Base-by-base conservation (phyloP, 92 coral and sea anemone species). In the Zoanthus sansibaricus region DNA sequence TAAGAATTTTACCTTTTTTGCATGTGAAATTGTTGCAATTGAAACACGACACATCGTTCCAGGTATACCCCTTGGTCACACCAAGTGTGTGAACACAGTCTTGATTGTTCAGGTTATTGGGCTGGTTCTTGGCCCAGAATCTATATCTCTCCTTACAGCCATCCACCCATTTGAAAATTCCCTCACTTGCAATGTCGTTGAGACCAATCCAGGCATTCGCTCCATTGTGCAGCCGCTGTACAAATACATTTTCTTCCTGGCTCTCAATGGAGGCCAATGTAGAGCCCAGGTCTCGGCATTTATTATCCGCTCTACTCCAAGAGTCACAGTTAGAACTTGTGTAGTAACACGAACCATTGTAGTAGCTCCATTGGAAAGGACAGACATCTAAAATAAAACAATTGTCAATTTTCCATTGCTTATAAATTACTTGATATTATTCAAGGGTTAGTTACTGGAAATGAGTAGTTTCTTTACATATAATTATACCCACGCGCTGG, bases 131-230 rank as follows among this genome's bases (percentile, higher is more conserved):
- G 12, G 93, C 93, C 93, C 93, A 91, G 86, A 74, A 91, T 30
- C 93, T 83, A 45, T 87, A 91, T 47, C 17, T 86, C 56, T 33
- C 6, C 42, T 59, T 89, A 49, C 91, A 91, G 1, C 91, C 93
- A 58, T 82, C 93, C 62, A 87, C 89, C 94, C 94, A 91, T 37
- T 69, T 46, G 83, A 88, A 91, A 45, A 79, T 46, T 21, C 94
- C 92, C 58, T 91, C 94, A 33, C 91, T 91, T 13, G 94, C 94
- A 17, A 91, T 91, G 64, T 91, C 94, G 86, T 91, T 91, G 84
- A 91, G 90, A 52, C 94, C 94, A 33, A 91, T 88, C 94, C 94
- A 91, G 12, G 94, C 92, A 62, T 48, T 91, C 13, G 87, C 92
- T 21, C 94, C 94, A 45, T 91, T 91, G 76, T 91, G 94, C n/a